Evolutionary conservation across 92 coral and sea anemone species (phyloP), one percentile per base, ranked within the genome.

Genomic region (Zoanthus gigantus): DNA sequence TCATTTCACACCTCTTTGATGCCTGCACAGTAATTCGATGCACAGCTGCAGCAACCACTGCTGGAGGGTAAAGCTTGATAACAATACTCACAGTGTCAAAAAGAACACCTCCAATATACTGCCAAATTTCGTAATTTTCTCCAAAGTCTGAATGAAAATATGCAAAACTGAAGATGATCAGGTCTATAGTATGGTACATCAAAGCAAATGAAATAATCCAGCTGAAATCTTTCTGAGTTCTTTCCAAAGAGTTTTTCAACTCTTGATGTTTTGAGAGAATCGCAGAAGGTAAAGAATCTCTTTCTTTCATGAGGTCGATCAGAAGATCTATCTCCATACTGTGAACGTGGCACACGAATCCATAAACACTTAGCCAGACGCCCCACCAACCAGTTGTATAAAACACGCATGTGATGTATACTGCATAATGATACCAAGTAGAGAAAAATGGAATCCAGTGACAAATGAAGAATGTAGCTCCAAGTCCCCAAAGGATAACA

Each of bases 371-470:
- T 0, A 92, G 72, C 95, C 95, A 92, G 18, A 87, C 77, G 0
- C 73, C 85, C 95, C 95, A 92, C 95, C 95, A 92, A 0, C 95
- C 93, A 28, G 91, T 67, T 4, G 78, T 87, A 50, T 76, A 92
- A 12, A 90, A 87, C 28, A 84, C 72, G 3, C 61, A 79, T 11
- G 83, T 47, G 1, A 87, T 78, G 45, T 92, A 92, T 2, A 83
- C 12, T 14, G 44, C 83, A 52, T 92, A 92, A 29, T 92, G 93
- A 93, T 93, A 92, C 57, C 82, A 47, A 58, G 45, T 77, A 7
- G 93, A 72, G 89, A 92, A 90, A 74, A 92, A 92, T 6, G 95
- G 95, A 61, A 78, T 10, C 95, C 95, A 92, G 80, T 92, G 95
- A n/a, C 88, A 46, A 44, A 87, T 87, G 63, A 84, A 84, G 74